Evolutionary conservation across 2,888 invertebrate species (phyloP), one percentile per base, ranked within the genome.

Genomic region (Ophioninae sp.): DNA sequence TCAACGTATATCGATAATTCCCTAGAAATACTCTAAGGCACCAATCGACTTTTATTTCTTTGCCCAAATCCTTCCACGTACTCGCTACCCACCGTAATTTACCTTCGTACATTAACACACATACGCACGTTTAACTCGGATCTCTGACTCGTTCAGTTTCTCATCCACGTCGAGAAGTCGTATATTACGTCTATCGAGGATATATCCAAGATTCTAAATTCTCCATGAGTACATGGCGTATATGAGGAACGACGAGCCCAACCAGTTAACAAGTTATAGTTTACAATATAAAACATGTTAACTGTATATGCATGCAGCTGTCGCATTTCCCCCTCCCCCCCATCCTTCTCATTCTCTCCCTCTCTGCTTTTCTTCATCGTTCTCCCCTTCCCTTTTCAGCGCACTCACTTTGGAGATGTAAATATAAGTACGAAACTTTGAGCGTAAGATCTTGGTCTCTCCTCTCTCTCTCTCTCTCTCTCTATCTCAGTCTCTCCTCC

Each of bases 181-280:
- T 50, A 50, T 13, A 50, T 50, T 50, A 50, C 50, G 44, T 62
- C 6, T 44, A 39, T 67, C 41, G 30, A 21, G 21, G 20, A 21
- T 59, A 59, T 20, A 20, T 20, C 21, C 20, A 20, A 7, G 20
- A 21, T 21, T 59, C 20, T 59, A 59, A 7, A 44, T 41, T 21
- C 21, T n/a, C 44, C 7, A 50, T n/a, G 21, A 69, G 23, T 56
- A 37, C 39, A 20, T 39, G 8, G 10, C 20, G 37, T 70, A 59
- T n/a, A 72, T 39, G 74, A 68, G 44, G 59, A 72, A 67, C 56
- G 61, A 67, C 72, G 72, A 50, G 56, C 61, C 75, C n/a, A n/a
- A 78, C 78, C 70, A 73, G 84, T 85, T 85, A 81, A 80, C 74
- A 79, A 69, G 81, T 85, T 76, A 79, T 72, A 64, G 70, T 82